Conservation (phyloP, 2,797 vertebrate genomes). For the Chiloscyllium punctatum region DNA sequence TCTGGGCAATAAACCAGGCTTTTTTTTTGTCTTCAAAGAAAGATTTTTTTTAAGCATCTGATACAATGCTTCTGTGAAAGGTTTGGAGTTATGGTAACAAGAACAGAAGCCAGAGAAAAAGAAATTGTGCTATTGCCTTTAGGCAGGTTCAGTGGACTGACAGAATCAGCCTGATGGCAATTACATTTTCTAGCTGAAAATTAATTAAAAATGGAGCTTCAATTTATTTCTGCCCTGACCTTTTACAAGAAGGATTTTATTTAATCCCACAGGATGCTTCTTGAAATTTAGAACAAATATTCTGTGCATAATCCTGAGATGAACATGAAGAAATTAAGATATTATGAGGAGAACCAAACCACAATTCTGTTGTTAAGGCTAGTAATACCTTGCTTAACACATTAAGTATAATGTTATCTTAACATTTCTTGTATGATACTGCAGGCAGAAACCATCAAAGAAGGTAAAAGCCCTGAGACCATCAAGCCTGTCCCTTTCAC, state of each 20-base stretch:
- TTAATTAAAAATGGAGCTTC: conserved; percentile 31
- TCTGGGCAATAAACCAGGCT: too few relatives aligned
- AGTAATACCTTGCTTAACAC: neutral
- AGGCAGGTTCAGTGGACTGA: neutral
- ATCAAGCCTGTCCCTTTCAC: neutral
- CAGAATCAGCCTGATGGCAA: conserved; percentile 20
- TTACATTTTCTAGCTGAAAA: conserved; percentile 7
- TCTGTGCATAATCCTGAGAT: neutral
- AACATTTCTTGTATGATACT: neutral
- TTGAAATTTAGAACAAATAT: conserved; percentile 14
- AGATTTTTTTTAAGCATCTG: neutral
- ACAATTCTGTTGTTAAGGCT: neutral
- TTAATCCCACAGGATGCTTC: conserved; percentile 1
- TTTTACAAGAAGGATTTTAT: conserved; percentile 24
- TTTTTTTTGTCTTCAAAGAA: too few relatives aligned
- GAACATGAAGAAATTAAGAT: conserved; percentile 18
- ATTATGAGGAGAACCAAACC: neutral
- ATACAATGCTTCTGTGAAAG: conserved; percentile 2
- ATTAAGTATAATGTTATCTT: neutral
- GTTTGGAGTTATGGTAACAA: neutral
- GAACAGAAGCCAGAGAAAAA: neutral
- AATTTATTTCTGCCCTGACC: conserved; percentile 5
- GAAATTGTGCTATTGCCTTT: neutral
- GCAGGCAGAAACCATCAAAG: neutral
- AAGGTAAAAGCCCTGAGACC: neutral